Percentiles rank a stretch among this genome's conserved stretches.
Conservation (phyloP, 92 coral and sea anemone species). For the Palythoa caribaeorum region DNA sequence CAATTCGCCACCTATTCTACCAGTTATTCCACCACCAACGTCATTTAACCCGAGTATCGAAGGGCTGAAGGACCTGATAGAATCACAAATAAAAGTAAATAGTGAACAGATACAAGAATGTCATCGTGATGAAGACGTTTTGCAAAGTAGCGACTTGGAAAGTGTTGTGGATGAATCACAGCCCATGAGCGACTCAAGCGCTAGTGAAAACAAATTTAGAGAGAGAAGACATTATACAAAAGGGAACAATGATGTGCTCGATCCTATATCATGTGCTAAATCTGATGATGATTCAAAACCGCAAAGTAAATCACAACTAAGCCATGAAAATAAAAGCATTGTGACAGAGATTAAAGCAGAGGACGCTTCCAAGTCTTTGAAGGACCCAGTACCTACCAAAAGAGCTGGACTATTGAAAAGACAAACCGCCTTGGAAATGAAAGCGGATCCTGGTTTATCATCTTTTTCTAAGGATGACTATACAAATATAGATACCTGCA, state of each 20-base stretch:
- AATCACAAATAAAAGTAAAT: neutral
- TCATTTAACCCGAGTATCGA: slow-evolving; percentile 55
- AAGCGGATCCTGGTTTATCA: neutral
- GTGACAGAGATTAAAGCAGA: neutral
- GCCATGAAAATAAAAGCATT: neutral
- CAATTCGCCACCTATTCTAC: slow-evolving; percentile 4
- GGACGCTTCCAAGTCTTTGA: neutral
- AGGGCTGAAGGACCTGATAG: neutral
- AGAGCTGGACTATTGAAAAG: neutral
- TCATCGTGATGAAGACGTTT: neutral
- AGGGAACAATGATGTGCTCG: neutral
- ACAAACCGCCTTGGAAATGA: neutral
- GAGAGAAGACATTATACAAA: neutral
- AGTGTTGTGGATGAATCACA: neutral
- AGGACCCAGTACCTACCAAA: slow-evolving; percentile 4
- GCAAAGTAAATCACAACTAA: neutral
- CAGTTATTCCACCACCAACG: slow-evolving; percentile 64
- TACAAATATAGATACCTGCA: no score
- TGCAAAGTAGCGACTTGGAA: neutral
- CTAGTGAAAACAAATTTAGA: neutral
- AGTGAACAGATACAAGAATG: neutral
- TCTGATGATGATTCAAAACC: neutral
- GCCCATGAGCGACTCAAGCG: neutral
- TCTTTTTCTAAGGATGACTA: neutral
- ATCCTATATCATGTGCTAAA: neutral